These are phyloP conservation scores for Stegana nigrithorax DNA, from an alignment of 2,888 invertebrate genomes.

Conservation along the genomic window DNA sequence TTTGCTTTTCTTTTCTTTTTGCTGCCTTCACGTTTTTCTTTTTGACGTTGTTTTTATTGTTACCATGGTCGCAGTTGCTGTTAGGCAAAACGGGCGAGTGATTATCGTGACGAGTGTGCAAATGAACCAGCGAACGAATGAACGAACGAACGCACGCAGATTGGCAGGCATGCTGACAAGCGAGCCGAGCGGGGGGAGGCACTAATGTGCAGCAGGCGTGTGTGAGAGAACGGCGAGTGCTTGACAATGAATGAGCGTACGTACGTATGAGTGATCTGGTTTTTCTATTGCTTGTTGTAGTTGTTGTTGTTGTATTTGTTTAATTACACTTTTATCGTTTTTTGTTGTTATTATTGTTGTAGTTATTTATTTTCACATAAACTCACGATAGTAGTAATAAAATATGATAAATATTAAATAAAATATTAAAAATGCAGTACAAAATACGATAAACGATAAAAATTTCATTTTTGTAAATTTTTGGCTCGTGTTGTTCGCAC, in stretches of 20 bases:
- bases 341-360: neutral
- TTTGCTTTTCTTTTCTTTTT: neutral
- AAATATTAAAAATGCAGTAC: slow-evolving; percentile 49
- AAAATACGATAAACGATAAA: slow-evolving; percentile 47
- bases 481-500: too few relatives aligned
- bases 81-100: neutral
- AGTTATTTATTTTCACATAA: slow-evolving; percentile 37
- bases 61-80: neutral
- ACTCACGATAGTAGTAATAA: slow-evolving; percentile 56
- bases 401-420: slow-evolving; percentile 56
- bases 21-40: neutral
- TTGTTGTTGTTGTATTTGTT: slow-evolving; percentile 18
- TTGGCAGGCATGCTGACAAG: too few relatives aligned
- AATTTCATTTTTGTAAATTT: too few relatives aligned
- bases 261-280: neutral
- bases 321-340: slow-evolving; percentile 26
- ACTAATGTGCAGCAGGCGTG: too few relatives aligned
- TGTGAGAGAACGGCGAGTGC: too few relatives aligned
- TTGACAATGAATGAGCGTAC: too few relatives aligned
- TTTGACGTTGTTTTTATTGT: slow-evolving; percentile 1
- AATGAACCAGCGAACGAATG: neutral
- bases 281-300: neutral
- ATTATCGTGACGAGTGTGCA: slow-evolving; percentile 4
- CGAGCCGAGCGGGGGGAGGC: too few relatives aligned
- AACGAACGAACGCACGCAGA: neutral